Evolutionary conservation across 2,113 vertebrate species (phyloP).

Genomic region (Cyanocitta stelleri): DNA sequence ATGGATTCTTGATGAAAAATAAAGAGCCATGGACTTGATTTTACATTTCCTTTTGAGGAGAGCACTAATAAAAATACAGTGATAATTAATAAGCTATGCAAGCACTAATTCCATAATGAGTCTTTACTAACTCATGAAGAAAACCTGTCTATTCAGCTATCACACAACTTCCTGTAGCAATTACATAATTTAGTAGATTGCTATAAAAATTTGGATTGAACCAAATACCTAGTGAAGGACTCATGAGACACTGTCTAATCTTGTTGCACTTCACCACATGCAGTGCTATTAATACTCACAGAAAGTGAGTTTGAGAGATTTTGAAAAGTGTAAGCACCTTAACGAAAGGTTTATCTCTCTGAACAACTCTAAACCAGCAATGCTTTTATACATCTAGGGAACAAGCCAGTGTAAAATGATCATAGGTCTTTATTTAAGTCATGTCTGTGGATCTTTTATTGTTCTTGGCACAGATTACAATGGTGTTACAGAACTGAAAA

Average conservation of each 20-base stretch:
- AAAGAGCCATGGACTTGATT: neutral
- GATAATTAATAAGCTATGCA: neutral
- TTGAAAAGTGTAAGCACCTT: neutral
- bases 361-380: neutral
- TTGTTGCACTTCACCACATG: neutral
- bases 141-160: neutral
- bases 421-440: neutral
- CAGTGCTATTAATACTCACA: neutral
- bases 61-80: neutral
- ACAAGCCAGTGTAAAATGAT: neutral
- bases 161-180: neutral
- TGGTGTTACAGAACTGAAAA: neutral
- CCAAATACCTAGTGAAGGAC: neutral
- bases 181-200: constrained; percentile 2
- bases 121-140: neutral
- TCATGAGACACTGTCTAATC: neutral
- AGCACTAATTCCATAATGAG: constrained; percentile 25
- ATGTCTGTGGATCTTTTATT: neutral
- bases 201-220: constrained; percentile 4
- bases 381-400: neutral
- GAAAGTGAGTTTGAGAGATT: neutral
- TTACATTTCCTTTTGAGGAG: constrained; percentile 3
- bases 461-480: neutral
- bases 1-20: neutral
- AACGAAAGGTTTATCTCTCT: constrained; percentile 17